Base-by-base conservation (phyloP, 2,113 vertebrate genomes). In the Cheirogaleus medius region DNA sequence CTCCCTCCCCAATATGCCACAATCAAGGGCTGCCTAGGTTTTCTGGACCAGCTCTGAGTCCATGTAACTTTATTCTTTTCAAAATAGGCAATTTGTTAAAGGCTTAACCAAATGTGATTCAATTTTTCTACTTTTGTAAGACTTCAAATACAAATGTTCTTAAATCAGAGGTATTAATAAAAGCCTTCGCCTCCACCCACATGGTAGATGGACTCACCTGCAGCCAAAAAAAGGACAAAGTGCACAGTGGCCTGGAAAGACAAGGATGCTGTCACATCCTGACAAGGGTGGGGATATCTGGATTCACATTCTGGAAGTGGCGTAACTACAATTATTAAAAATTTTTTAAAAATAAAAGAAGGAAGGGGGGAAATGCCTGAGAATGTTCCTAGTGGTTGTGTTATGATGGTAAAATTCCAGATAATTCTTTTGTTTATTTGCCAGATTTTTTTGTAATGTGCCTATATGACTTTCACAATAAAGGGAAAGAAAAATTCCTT, bases 11-110 rank as follows among this genome's bases (percentile, higher is more conserved):
- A 27, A 15, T 58, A 42, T 86, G 71, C 34, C 21, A 17, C 42
- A 86, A 60, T 29, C 54, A 34, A 93, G 49, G 42, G 58, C n/a
- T 89, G 54, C 78, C 64, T 88, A 39, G 66, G 49, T 87, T 82
- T 91, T 89, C 54, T 64, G 82, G 82, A 91, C 87, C 71, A 92
- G 78, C 3, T 56, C n/a, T 68, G 74, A 90, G 85, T 82, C 44
- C 27, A 12, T 49, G 32, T 84, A 54, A 85, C 74, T 89, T 84
- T 77, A 78, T 78, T 94, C 32, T 94, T 91, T 88, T 77, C 80
- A 91, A 85, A 96, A 77, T 60, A 96, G 54, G n/a, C 8, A 5
- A 10, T 91, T 81, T 94, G 25, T 88, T 39, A 87, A 87, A 97
- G 54, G 7, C 37, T 89, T 83, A n/a, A 56, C 44, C 58, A 47